phyloP scores from a whole-genome alignment of 2,113 vertebrate species.

The Accipiter virgatus region DNA sequence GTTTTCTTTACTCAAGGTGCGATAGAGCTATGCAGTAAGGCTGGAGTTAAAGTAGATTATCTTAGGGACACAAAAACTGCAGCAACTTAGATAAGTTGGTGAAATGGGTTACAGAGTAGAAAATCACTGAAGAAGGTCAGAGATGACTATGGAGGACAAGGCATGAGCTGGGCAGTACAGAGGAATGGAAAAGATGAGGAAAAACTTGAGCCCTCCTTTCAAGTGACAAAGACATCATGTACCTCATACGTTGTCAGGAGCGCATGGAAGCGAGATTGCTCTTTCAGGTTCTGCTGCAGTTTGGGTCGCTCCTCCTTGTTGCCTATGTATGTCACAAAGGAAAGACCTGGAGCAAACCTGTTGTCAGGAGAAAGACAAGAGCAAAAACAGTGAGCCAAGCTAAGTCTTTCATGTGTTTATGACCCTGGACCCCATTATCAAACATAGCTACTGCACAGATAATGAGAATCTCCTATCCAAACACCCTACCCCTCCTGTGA shows the following conservation, averaged over 20 bases:
- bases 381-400: background rate
- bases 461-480: background rate
- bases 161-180: background rate
- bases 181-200: background rate
- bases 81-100: background rate
- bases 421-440: background rate
- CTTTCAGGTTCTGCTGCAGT: conserved; percentile 72
- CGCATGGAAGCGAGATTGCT: conserved; percentile 63
- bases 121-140: background rate
- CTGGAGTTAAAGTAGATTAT: background rate
- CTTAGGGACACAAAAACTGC: background rate
- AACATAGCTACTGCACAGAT: background rate
- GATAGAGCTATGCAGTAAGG: background rate
- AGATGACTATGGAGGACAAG: background rate
- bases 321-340: conserved; percentile 79
- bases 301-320: conserved; percentile 81
- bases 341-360: conserved; percentile 84
- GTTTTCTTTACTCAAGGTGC: background rate
- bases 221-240: background rate
- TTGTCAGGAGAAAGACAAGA: background rate
- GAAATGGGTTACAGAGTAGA: background rate
- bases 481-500: background rate
- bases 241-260: conserved; percentile 92
- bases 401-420: background rate
- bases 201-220: background rate